Percentiles rank a stretch among this genome's conserved stretches.
Conservation (phyloP, 2,888 invertebrate species). For the Bombyx huttoni region DNA sequence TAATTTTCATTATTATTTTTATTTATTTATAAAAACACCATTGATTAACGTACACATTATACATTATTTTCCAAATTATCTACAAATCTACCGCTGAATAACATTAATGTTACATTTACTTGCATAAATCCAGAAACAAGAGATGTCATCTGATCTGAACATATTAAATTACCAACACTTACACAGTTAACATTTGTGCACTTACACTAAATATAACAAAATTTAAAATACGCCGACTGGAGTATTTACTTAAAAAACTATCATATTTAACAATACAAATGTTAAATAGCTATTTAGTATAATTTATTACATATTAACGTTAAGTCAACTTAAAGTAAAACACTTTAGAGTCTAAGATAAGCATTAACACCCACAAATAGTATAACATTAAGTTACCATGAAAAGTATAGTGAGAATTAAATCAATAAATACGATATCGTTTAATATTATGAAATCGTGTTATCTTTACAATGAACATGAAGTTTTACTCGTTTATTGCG, state of each 20-base stretch:
- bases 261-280: no score
- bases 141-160: no score
- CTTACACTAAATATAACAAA: no score
- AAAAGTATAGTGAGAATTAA: not conserved
- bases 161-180: no score
- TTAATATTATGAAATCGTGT: no score
- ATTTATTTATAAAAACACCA: not conserved
- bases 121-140: not conserved
- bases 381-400: not conserved
- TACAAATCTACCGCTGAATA: not conserved
- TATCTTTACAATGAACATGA: no score
- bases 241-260: no score
- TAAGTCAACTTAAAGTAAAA: not conserved
- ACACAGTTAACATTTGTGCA: no score
- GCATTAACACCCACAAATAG: not conserved
- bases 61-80: not conserved
- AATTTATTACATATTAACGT: not conserved
- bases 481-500: no score
- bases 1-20: not conserved
- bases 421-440: no score
- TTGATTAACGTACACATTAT: not conserved
- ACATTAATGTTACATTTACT: not conserved
- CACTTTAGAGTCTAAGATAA: not conserved
- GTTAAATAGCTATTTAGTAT: not conserved
- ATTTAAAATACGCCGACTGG: no score